phyloP scores from a whole-genome alignment of 2,113 vertebrate species.

The Gymnarchus niloticus region DNA sequence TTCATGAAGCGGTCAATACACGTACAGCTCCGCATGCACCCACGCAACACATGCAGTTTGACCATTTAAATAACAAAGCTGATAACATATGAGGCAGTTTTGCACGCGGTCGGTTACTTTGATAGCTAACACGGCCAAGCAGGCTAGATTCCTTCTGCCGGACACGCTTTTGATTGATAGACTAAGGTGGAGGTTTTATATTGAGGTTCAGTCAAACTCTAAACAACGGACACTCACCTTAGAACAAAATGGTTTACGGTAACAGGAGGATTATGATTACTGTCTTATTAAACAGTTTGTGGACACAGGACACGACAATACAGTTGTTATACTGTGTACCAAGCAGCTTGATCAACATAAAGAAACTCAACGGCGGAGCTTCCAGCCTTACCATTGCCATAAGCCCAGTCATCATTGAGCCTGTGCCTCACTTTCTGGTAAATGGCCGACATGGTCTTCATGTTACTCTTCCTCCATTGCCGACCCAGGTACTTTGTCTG shows the following conservation, averaged over 20 bases:
- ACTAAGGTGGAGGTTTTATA: background rate
- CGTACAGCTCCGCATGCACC: too few species aligned
- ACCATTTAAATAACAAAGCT: too few species aligned
- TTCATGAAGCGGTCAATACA: too few species aligned
- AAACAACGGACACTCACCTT: too few species aligned
- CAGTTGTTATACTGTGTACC: background rate
- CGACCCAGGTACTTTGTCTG: conserved; percentile 79
- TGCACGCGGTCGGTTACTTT: too few species aligned
- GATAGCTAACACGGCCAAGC: too few species aligned
- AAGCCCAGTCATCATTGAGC: conserved; percentile 84
- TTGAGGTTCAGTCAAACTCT: background rate
- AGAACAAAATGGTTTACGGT: background rate
- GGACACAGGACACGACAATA: background rate
- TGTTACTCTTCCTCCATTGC: conserved; percentile 79
- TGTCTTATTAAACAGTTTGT: background rate
- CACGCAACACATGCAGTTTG: too few species aligned
- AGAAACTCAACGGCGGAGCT: background rate
- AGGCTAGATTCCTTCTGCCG: too few species aligned
- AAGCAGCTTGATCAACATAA: background rate
- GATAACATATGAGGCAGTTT: too few species aligned
- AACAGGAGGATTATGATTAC: background rate
- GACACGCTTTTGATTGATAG: background rate
- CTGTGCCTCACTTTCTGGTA: conserved; percentile 83
- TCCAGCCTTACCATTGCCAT: conserved; percentile 69
- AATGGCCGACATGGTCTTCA: conserved; percentile 87